Evolutionary conservation across 2,888 invertebrate species (phyloP), one percentile per base, ranked within the genome.

Genomic region (Drosophila borborema): DNA sequence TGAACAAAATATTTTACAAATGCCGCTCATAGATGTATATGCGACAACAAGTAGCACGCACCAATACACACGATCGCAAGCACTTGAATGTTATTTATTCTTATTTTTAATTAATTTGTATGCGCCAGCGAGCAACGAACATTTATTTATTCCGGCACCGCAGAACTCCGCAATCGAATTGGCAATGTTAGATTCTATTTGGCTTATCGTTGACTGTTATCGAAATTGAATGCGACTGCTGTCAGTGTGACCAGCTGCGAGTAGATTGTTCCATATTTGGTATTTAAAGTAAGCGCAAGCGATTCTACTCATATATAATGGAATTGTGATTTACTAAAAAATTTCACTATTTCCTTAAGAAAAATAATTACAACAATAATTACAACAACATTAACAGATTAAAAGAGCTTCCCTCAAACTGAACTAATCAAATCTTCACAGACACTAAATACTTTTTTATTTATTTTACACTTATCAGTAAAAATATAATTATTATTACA

Each of bases 91-190:
- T 43, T 45, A 48, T 38, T 56, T 66, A 56, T 62, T 18, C 48
- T 36, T 46, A 58, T 61, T 48, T 48, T 56, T 49, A 46, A 56
- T 40, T 58, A 65, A 56, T 71, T 80, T 51, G 31, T 36, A 62
- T 58, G 49, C 51, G 48, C 53, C 45, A 80, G 71, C 49, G 60
- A 62, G 34, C 45, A 60, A 60, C 51, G 45, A 40, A 58, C 45
- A 75, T 54, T 78, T 72, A 75, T 54, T 78, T 72, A 58, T 54
- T 80, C 80, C 78, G 78, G 80, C 64, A 63, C 76, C 80, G 68
- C 51, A 80, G 76, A 78, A 78, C 78, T 68, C 59, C 68, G 53
- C 71, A 72, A 80, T 76, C 80, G 78, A 75, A 78, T 72, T 71
- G 71, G 56, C 49, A 78, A 71, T 80, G 66, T 40, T 64, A 38